Evolutionary conservation across 2,113 vertebrate genomes (phyloP).

Genomic region (Vulpes ferrilata): DNA sequence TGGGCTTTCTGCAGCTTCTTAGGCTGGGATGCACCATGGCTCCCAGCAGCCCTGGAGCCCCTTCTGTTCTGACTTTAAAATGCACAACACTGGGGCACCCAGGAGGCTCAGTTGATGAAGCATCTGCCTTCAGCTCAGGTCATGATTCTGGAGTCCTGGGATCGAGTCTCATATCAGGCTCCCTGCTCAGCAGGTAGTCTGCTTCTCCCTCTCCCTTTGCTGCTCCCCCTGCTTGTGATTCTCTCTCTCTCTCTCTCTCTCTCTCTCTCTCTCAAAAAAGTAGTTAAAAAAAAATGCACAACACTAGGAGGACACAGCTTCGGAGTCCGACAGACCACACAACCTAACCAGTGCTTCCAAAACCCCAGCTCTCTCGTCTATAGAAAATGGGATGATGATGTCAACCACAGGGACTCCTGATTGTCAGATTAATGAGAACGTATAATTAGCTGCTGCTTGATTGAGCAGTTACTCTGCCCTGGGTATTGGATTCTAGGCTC

Average conservation of each 20-base stretch:
- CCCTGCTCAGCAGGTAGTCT: too few relatives aligned
- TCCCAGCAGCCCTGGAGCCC: not conserved
- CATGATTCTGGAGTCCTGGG: too few relatives aligned
- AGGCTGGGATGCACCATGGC: not conserved
- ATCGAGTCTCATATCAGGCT: too few relatives aligned
- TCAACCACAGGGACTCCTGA: not conserved
- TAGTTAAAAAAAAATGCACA: too few relatives aligned
- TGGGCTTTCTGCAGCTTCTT: not conserved
- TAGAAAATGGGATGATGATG: not conserved
- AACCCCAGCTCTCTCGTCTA: not conserved
- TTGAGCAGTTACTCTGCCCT: not conserved
- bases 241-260: too few relatives aligned
- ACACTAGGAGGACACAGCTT: not conserved
- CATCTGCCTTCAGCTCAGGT: too few relatives aligned
- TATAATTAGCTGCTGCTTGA: not conserved
- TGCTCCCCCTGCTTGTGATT: too few relatives aligned
- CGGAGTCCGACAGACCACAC: not conserved
- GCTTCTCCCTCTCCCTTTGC: too few relatives aligned
- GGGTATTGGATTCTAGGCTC: not conserved
- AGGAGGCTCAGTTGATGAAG: too few relatives aligned
- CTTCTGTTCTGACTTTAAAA: not conserved
- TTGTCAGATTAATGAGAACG: not conserved
- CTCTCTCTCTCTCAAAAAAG: too few relatives aligned
- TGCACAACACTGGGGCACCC: too few relatives aligned
- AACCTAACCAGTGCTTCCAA: not conserved